These are phyloP conservation scores for Mamestra brassicae DNA, from an alignment of 2,888 invertebrate species.

Conservation along the genomic window DNA sequence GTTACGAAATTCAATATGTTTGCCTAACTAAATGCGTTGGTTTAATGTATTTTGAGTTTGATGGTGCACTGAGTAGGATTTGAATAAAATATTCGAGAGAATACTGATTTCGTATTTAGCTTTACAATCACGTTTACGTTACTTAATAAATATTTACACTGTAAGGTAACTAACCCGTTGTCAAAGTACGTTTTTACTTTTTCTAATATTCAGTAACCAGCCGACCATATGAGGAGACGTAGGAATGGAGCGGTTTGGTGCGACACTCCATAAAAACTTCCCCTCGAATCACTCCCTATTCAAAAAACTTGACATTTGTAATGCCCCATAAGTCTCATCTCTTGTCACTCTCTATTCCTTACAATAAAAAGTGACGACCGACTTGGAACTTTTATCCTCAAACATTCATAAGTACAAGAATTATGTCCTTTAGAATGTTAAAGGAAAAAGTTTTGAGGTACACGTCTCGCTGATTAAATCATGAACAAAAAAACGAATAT, in stretches of 20 bases:
- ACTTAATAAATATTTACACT: constrained; percentile 28
- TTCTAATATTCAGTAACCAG: neutral
- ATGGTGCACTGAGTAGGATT: constrained; percentile 33
- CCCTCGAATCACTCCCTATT: constrained; percentile 24
- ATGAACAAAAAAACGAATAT: constrained; percentile 26
- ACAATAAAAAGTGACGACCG: constrained; percentile 15
- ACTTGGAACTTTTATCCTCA: constrained; percentile 29
- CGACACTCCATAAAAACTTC: constrained; percentile 38
- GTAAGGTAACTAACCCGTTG: constrained; percentile 18
- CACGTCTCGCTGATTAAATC: constrained; percentile 34
- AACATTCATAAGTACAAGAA: constrained; percentile 38
- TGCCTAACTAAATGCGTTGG: constrained; percentile 47
- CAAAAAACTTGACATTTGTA: constrained; percentile 49
- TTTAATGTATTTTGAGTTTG: constrained; percentile 33
- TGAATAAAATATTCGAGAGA: constrained; percentile 31
- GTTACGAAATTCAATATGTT: constrained; percentile 54
- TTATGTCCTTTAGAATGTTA: constrained; percentile 18
- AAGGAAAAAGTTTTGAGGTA: constrained; percentile 8
- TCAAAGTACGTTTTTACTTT: constrained; percentile 5
- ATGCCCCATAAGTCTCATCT: constrained; percentile 36
- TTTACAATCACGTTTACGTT: constrained; percentile 33
- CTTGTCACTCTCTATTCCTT: constrained; percentile 27
- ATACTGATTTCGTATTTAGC: constrained; percentile 31
- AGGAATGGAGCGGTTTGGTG: neutral
- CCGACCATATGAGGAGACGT: constrained; percentile 6